Conservation (phyloP, 2,113 vertebrate genomes). For the Anser cygnoides region DNA sequence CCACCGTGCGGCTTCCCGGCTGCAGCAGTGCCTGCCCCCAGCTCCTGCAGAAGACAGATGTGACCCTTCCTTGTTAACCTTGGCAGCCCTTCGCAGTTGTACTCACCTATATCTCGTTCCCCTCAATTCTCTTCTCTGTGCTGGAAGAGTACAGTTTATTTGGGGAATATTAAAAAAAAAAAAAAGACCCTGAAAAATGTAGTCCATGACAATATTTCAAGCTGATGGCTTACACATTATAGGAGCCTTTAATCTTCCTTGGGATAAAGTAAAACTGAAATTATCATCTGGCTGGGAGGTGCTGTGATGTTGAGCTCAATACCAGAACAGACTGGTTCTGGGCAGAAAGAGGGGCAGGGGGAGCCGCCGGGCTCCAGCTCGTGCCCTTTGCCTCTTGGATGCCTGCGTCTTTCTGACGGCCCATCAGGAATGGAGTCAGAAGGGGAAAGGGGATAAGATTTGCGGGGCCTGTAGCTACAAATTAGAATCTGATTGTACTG, state of each 20-base stretch:
- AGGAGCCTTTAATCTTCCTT: conserved; percentile 3
- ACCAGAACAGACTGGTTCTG: neutral
- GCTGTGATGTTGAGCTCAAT: neutral
- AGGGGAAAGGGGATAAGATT: neutral
- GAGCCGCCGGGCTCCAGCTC: neutral
- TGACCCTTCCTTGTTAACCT: neutral
- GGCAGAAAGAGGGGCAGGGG: neutral
- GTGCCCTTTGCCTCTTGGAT: neutral
- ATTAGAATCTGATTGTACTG: neutral
- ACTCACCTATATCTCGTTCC: neutral
- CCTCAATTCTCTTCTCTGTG: neutral
- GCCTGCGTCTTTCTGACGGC: fast-evolving
- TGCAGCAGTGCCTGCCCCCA: fast-evolving
- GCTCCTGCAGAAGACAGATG: fast-evolving
- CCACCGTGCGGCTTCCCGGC: fast-evolving
- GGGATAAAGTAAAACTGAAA: neutral
- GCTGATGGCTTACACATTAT: neutral
- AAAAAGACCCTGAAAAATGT: neutral
- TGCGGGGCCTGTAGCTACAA: neutral
- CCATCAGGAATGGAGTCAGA: neutral
- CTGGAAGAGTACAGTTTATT: neutral
- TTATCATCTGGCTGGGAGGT: neutral
- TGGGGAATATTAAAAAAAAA: neutral
- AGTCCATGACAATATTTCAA: neutral
- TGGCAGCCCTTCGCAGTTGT: fast-evolving